Evolutionary conservation across 2,888 invertebrate genomes (phyloP).

Genomic region (Polyommatus iphigenia): DNA sequence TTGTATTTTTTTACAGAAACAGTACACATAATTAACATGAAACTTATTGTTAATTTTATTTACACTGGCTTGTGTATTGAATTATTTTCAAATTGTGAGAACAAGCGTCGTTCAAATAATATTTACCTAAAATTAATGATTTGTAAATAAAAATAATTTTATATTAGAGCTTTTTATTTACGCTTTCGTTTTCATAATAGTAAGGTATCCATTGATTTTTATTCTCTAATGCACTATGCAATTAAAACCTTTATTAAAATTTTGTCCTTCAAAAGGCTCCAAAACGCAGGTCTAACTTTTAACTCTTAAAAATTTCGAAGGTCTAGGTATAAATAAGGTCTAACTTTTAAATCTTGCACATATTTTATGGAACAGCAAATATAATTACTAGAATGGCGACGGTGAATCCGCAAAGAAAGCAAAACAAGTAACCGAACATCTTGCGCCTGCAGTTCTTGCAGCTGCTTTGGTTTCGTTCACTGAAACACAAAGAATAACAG

Average conservation of each 20-base stretch:
- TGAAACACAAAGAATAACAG: background rate
- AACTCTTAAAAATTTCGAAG: no score
- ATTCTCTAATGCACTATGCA: background rate
- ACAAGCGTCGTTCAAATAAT: slow-evolving; percentile 16
- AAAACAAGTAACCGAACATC: background rate
- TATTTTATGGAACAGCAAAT: background rate
- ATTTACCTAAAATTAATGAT: slow-evolving; percentile 3
- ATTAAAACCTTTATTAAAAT: no score
- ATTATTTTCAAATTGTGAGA: background rate
- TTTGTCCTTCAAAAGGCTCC: no score
- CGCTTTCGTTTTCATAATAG: background rate
- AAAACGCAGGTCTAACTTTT: background rate
- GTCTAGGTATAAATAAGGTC: no score
- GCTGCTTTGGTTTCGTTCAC: background rate
- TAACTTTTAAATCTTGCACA: background rate
- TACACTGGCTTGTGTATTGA: slow-evolving; percentile 2
- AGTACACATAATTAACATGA: no score
- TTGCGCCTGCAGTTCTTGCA: background rate
- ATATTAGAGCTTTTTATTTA: background rate
- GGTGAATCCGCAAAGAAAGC: slow-evolving; percentile 1
- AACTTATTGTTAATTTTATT: slow-evolving; percentile 8
- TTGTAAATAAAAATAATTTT: slow-evolving; percentile 5
- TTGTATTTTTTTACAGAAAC: no score
- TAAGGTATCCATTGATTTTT: background rate
- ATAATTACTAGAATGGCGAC: slow-evolving; percentile 2